Evolutionary conservation across 2,888 invertebrate species (phyloP), one percentile per base, ranked within the genome.

Genomic region (Scrobipalpa atriplicella): DNA sequence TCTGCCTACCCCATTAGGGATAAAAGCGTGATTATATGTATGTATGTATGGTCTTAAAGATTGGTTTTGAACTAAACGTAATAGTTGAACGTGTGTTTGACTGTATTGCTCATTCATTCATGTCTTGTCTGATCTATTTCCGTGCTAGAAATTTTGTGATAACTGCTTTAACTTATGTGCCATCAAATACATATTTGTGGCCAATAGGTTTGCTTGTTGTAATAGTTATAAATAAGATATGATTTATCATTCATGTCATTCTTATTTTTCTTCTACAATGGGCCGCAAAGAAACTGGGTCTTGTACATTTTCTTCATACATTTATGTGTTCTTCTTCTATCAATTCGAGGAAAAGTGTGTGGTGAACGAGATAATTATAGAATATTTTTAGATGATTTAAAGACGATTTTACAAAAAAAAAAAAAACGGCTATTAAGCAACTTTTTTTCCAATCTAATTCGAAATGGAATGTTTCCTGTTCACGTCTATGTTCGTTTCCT

Each of bases 111-210:
- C 54, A 29, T n/a, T 58, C 58, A 58, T 58, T 58, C 58, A 58
- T 38, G 52, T 21, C 21, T 18, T 19, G 38, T 58, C 11, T 58
- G 58, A 38, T 58, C 58, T 58, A 38, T 58, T 58, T 58, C 58
- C 58, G 58, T 58, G 58, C 58, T 38, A 38, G 58, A 58, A 56
- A 58, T 29, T 58, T 58, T 29, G 58, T 58, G 36, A 58, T 58
- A 58, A 58, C 36, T 58, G 18, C 18, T 16, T 8, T 54, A 19
- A 54, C 54, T n/a, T 21, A 54, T 54, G 21, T 18, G 54, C 11
- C 54, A 54, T 21, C 18, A 18, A 21, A 54, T 21, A 54, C 19
- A 21, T 11, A 21, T 58, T 58, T 29, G 16, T 38, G 47, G 47
- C 47, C 47, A 47, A 56, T 21, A 21, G 29, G 19, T 6, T 56